These are phyloP conservation scores for Dreissena rostriformis DNA, from an alignment of 1,140 invertebrate genomes.

Conservation along the genomic window DNA sequence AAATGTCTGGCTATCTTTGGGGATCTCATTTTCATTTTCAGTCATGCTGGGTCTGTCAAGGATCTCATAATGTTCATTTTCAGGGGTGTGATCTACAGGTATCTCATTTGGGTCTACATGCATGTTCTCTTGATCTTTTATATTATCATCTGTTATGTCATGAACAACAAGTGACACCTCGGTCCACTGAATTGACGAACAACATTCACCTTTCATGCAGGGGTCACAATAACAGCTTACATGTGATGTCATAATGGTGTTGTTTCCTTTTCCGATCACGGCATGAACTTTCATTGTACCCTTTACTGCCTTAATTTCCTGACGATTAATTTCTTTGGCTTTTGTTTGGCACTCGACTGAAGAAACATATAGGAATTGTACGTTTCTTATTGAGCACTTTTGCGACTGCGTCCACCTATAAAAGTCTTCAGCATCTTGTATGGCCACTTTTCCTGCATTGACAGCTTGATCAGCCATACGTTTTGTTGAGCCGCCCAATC, in stretches of 20 bases:
- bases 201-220: neutral
- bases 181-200: neutral
- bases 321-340: conserved; percentile 3
- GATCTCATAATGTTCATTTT: neutral
- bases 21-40: too few species aligned
- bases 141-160: too few species aligned
- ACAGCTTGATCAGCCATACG: conserved; percentile 53
- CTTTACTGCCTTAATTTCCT: conserved; percentile 26
- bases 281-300: conserved; percentile 58
- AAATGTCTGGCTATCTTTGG: too few species aligned
- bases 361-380: conserved; percentile 40
- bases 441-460: conserved; percentile 30
- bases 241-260: conserved; percentile 7
- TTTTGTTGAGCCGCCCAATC: conserved; percentile 31
- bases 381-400: conserved; percentile 22
- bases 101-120: too few species aligned
- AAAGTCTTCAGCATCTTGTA: conserved; percentile 31
- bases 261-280: conserved; percentile 45
- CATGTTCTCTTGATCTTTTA: too few species aligned
- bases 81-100: neutral
- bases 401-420: conserved; percentile 31
- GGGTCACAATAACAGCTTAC: conserved; percentile 2
- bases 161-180: too few species aligned
- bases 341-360: conserved; percentile 10
- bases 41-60: too few species aligned